Conservation (phyloP, 2,888 invertebrate genomes). For the Sesia bembeciformis region DNA sequence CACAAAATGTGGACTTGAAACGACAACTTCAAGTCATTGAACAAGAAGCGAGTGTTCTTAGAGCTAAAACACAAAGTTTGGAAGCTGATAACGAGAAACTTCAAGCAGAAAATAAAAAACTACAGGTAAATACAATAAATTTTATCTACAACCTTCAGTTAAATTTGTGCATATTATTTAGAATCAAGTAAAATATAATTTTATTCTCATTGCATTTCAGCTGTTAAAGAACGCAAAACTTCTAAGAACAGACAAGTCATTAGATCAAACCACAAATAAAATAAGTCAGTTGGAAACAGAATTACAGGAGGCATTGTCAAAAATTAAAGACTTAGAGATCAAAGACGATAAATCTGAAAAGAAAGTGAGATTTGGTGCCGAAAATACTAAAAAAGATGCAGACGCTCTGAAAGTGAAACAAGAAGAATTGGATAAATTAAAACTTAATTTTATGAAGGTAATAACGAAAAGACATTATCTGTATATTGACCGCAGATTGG, state of each 20-base stretch:
- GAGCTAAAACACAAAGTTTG: conserved; percentile 78
- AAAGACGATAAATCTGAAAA: conserved; percentile 68
- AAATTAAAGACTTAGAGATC: conserved; percentile 72
- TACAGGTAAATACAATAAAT: conserved; percentile 57
- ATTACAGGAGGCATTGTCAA: conserved; percentile 73
- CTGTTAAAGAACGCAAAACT: conserved; percentile 72
- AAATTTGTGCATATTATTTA: neutral
- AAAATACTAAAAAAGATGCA: conserved; percentile 51
- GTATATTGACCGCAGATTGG: neutral
- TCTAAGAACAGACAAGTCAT: conserved; percentile 66
- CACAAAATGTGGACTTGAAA: conserved; percentile 80
- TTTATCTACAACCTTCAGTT: neutral
- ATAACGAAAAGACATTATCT: neutral
- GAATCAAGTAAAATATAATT: neutral
- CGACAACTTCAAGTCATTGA: conserved; percentile 84
- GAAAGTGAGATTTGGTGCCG: conserved; percentile 61
- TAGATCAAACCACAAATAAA: conserved; percentile 76
- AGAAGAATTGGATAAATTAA: conserved; percentile 72
- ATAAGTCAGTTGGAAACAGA: conserved; percentile 77
- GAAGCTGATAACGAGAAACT: conserved; percentile 86
- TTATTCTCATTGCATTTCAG: conserved; percentile 26
- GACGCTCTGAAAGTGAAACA: conserved; percentile 58
- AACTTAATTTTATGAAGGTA: conserved; percentile 65
- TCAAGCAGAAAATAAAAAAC: conserved; percentile 80
- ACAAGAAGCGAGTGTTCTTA: conserved; percentile 81